Conservation (phyloP, 2,113 vertebrate species). For the Cygnus atratus region DNA sequence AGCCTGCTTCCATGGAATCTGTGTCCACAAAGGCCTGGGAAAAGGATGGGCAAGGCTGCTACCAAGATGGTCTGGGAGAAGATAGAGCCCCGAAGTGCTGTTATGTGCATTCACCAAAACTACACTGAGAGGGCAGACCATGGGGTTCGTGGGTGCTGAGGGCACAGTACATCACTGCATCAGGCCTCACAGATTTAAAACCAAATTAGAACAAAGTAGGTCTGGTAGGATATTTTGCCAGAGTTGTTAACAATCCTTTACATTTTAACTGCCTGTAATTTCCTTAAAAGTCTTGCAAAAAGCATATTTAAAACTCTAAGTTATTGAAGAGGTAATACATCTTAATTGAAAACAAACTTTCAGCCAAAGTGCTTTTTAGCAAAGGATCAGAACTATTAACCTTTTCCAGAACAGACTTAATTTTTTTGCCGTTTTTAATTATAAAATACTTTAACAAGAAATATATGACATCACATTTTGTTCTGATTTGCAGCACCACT, state of each 20-base stretch:
- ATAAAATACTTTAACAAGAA: not conserved
- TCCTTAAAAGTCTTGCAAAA: not conserved
- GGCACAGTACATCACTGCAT: not conserved
- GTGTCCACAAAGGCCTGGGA: not conserved
- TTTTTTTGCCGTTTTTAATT: not conserved
- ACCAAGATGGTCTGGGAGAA: rapidly evolving
- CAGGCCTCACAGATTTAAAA: not conserved
- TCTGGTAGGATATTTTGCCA: not conserved
- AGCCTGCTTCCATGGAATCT: not conserved
- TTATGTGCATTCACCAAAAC: not conserved
- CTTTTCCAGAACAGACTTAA: not conserved
- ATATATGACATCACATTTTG: rapidly evolving
- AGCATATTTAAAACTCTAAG: not conserved
- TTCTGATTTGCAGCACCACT: not conserved
- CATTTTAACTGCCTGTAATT: not conserved
- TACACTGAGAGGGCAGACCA: not conserved
- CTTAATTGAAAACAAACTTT: not conserved
- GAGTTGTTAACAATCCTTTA: not conserved
- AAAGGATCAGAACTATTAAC: not conserved
- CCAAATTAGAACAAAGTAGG: not conserved
- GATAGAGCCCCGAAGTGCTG: not conserved
- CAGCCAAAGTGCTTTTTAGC: not conserved
- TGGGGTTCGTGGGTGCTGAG: not conserved
- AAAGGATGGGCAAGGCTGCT: not conserved
- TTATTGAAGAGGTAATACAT: not conserved